Evolutionary conservation across 2,888 invertebrate species (phyloP).

Genomic region (Stenoptilia bipunctidactyla): DNA sequence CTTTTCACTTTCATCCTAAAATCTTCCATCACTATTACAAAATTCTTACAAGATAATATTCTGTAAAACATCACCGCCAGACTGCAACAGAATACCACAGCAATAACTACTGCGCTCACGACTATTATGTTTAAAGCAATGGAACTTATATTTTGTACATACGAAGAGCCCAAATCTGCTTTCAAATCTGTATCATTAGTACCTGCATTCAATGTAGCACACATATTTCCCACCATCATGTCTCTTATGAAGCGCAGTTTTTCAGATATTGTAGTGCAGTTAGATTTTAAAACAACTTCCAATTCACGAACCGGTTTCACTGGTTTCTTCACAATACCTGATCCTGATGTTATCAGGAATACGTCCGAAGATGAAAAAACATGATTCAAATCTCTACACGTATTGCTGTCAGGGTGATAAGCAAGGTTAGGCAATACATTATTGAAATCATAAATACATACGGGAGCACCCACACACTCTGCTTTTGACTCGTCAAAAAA

Average conservation of each 20-base stretch:
- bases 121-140: too few relatives aligned
- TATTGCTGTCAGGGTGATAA: constrained; percentile 34
- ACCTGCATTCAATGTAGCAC: not conserved
- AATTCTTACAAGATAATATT: not conserved
- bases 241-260: constrained; percentile 22
- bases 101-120: too few relatives aligned
- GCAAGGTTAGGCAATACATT: constrained; percentile 31
- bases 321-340: constrained; percentile 26
- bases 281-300: constrained; percentile 27
- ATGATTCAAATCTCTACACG: constrained; percentile 36
- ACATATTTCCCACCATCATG: not conserved
- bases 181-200: not conserved
- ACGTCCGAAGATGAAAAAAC: constrained; percentile 35
- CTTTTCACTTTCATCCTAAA: constrained; percentile 6
- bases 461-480: constrained; percentile 29
- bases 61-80: not conserved
- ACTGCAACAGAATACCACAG: too few relatives aligned
- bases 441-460: constrained; percentile 24
- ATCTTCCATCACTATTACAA: too few relatives aligned
- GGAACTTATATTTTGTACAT: too few relatives aligned
- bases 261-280: constrained; percentile 48
- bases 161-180: not conserved
- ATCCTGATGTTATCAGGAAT: constrained; percentile 35
- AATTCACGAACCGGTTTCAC: constrained; percentile 6
- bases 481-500: constrained; percentile 25